Evolutionary conservation across 2,888 invertebrate genomes (phyloP).

Genomic region (Reticulitermes lucifugus): DNA sequence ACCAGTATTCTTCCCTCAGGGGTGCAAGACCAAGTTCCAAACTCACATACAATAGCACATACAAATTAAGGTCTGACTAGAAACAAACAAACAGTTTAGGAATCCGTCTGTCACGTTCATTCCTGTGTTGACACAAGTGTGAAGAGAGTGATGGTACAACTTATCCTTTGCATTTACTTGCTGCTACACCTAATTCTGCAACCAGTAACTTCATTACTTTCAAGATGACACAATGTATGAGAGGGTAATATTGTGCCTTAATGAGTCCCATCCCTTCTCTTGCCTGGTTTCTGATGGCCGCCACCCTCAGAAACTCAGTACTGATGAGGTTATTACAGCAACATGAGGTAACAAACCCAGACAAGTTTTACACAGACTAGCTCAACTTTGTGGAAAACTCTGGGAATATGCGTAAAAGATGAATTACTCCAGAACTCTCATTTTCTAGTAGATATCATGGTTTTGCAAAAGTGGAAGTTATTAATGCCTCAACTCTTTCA

Average conservation of each 20-base stretch:
- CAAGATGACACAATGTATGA: not conserved
- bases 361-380: conserved; percentile 8
- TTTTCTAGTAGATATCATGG: too few species aligned
- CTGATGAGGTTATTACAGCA: not conserved
- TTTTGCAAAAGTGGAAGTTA: too few species aligned
- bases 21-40: too few species aligned
- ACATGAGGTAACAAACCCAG: not conserved
- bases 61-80: too few species aligned
- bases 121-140: too few species aligned
- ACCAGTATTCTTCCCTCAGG: too few species aligned
- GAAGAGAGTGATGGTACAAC: not conserved
- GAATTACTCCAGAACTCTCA: not conserved
- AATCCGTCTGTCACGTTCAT: too few species aligned
- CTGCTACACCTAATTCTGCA: not conserved
- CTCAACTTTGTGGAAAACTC: not conserved
- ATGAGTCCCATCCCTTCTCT: not conserved
- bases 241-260: not conserved
- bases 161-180: not conserved
- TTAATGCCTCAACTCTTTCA: too few species aligned
- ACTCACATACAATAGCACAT: too few species aligned
- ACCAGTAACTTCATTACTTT: not conserved
- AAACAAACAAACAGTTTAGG: too few species aligned
- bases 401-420: not conserved
- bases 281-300: not conserved
- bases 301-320: not conserved